phyloP scores from a whole-genome alignment of 1,140 invertebrate species.

The Drosophila sturtevanti region DNA sequence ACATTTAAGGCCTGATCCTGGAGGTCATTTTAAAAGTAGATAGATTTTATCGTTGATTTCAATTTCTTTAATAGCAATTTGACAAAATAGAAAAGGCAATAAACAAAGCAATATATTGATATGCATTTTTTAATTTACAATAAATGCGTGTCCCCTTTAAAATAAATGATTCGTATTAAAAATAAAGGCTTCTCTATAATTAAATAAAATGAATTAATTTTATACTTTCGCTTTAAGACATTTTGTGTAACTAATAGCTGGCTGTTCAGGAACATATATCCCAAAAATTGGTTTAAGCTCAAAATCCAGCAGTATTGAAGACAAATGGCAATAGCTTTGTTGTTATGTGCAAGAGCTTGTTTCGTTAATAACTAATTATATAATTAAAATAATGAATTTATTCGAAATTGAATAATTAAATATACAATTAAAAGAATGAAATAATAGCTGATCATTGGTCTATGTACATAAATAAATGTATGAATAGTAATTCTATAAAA shows the following conservation, averaged over 20 bases:
- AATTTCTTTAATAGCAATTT: not conserved
- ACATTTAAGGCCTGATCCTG: too few relatives aligned
- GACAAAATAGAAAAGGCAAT: not conserved
- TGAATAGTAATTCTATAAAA: constrained; percentile 4
- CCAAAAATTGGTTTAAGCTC: not conserved
- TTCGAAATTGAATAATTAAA: constrained; percentile 16
- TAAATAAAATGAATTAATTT: not conserved
- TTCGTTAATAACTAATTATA: not conserved
- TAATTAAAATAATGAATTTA: not conserved
- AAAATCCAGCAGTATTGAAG: constrained; percentile 31
- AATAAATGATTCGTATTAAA: not conserved
- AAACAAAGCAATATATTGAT: not conserved
- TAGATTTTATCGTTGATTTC: not conserved
- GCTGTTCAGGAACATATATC: not conserved
- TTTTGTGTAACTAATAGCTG: constrained; percentile 12
- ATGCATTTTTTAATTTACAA: not conserved
- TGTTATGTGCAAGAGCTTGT: constrained; percentile 6
- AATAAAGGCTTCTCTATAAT: not conserved
- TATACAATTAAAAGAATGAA: constrained; percentile 25
- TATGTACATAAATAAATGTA: constrained; percentile 18
- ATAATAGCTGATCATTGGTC: not conserved
- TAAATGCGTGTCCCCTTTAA: constrained; percentile 2
- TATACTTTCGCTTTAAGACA: not conserved
- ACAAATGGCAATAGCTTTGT: constrained; percentile 35
- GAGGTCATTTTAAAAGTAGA: too few relatives aligned